Base-by-base conservation (phyloP, 2,888 invertebrate genomes). In the Timema cristinae region DNA sequence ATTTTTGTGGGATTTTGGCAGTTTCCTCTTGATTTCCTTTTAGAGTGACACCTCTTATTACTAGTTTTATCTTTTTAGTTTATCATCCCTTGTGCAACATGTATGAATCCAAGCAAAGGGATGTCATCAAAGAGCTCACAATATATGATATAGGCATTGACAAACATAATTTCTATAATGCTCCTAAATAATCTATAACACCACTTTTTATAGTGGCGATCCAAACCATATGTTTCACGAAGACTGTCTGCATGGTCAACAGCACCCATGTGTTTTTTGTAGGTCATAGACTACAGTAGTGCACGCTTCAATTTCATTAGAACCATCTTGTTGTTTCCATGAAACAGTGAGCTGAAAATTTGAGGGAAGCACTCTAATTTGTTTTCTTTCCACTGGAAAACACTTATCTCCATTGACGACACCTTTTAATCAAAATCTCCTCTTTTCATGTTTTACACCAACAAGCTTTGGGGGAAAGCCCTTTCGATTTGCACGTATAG, bases 321-420 rank as follows among this genome's bases (percentile, higher is more conserved):
- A 50, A 6, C 66, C 69, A 63, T 63, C 72, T 49, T 69, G 61
- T 7, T 72, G 72, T n/a, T 50, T 72, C 15, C 68, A 6, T 6
- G 51, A 54, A 10, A 72, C 72, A 5, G 51, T 47, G 70, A 76
- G 75, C 71, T 77, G 77, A 69, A 73, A 77, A 68, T 77, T 77
- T 50, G 75, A 74, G 48, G 71, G 61, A 47, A 76, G 67, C 52
- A 72, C 32, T 74, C 75, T 13, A 70, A 59, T 69, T 72, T 76
- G 47, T 72, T 77, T 63, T 75, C 75, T n/a, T 73, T 70, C 76
- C 73, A 76, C 66, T 77, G 75, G 54, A 66, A 75, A 13, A 72
- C 66, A 48, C n/a, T n/a, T n/a, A n/a, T n/a, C n/a, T n/a, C n/a
- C n/a, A n/a, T n/a, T n/a, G n/a, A n/a, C n/a, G n/a, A 73, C 7